Percentiles rank a stretch among this genome's conserved stretches.
Evolutionary conservation across 2,888 invertebrate species (phyloP).

Genomic region (Erebia aethiops): DNA sequence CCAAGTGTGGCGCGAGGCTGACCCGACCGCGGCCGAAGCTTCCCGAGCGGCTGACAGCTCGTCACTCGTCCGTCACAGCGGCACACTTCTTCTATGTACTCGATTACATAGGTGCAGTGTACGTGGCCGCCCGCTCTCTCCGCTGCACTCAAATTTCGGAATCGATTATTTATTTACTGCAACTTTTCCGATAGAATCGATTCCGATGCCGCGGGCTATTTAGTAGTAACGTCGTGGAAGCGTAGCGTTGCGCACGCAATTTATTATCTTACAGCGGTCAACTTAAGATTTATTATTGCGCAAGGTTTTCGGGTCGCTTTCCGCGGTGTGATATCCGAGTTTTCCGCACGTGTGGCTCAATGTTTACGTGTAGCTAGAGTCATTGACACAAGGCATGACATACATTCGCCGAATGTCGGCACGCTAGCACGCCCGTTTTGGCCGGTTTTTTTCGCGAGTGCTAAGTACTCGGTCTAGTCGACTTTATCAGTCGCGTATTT

Average conservation of each 20-base stretch:
- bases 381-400: conserved; percentile 80
- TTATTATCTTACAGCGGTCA: conserved; percentile 26
- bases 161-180: conserved; percentile 41
- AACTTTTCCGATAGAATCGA: conserved; percentile 48
- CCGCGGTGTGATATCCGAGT: conserved; percentile 54
- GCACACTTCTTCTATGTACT: conserved; percentile 72
- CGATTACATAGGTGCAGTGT: conserved; percentile 51
- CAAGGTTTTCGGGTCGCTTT: conserved; percentile 32
- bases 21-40: conserved; percentile 55
- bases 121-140: conserved; percentile 64
- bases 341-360: conserved; percentile 70
- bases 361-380: conserved; percentile 74
- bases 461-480: conserved; percentile 27
- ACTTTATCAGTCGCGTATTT: conserved; percentile 50
- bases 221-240: conserved; percentile 36
- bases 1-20: conserved; percentile 43
- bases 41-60: conserved; percentile 73
- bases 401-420: conserved; percentile 76
- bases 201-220: conserved; percentile 33
- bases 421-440: conserved; percentile 65
- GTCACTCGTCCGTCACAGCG: conserved; percentile 76
- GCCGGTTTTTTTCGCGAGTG: conserved; percentile 62
- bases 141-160: conserved; percentile 60
- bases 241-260: conserved; percentile 44
- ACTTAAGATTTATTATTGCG: conserved; percentile 30